These are phyloP conservation scores for Anoura caudifer DNA, from an alignment of 2,113 vertebrate species.

Conservation along the genomic window DNA sequence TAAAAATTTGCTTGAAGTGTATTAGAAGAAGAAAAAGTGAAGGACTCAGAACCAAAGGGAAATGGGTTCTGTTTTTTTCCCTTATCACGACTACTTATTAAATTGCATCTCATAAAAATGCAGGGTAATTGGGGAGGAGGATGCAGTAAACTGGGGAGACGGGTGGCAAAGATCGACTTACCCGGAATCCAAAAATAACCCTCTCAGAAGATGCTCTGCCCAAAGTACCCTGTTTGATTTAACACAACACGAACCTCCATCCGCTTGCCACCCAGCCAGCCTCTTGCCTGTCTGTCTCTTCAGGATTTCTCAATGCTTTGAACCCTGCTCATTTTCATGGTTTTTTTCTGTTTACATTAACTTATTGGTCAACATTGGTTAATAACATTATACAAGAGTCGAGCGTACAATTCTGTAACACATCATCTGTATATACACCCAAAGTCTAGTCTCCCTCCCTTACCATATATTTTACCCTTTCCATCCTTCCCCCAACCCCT, in stretches of 20 bases:
- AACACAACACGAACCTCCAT: background rate
- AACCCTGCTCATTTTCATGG: background rate
- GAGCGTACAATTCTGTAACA: background rate
- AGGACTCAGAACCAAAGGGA: background rate
- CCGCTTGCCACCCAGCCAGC: background rate
- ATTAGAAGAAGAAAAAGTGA: background rate
- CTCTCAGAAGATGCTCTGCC: background rate
- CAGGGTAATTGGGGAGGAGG: background rate
- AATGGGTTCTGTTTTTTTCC: background rate
- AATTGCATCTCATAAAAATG: background rate
- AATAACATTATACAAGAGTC: background rate
- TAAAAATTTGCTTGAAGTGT: background rate
- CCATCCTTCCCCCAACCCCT: too few relatives aligned
- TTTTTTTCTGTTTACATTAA: background rate
- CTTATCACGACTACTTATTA: background rate
- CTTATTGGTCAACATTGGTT: background rate
- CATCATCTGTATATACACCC: background rate
- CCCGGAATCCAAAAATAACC: background rate
- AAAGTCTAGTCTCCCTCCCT: background rate
- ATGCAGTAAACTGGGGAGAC: background rate
- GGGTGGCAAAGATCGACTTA: background rate
- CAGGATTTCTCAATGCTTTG: slow-evolving; percentile 20
- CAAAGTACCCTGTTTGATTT: background rate
- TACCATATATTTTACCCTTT: background rate
- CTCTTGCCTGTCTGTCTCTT: background rate